Conservation (phyloP, 2,797 vertebrate species). For the Neostethus bicornis region DNA sequence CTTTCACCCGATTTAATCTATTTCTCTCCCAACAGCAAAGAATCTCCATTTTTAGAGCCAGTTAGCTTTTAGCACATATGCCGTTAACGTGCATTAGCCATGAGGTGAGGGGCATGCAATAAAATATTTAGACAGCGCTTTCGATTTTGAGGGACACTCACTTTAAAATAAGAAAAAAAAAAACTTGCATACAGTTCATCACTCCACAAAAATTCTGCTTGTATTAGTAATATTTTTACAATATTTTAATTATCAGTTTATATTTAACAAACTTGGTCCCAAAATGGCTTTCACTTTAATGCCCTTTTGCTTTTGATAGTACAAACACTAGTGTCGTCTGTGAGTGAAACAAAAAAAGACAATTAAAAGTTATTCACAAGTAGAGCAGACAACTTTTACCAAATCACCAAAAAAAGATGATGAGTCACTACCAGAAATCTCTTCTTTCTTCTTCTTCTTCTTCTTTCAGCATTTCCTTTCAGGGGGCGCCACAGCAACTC, state of each 20-base stretch:
- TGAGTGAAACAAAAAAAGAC: constrained; percentile 18
- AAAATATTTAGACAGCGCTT: constrained; percentile 28
- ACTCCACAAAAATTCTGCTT: no score
- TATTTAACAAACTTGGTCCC: neutral
- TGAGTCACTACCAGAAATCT: no score
- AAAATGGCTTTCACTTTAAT: constrained; percentile 2
- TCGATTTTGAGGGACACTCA: constrained; percentile 28
- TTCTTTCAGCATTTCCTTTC: no score
- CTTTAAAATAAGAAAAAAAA: no score
- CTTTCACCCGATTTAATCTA: constrained; percentile 5
- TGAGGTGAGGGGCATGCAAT: constrained; percentile 14
- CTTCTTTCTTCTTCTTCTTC: no score
- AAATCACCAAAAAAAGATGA: constrained; percentile 46
- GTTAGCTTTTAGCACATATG: constrained; percentile 3
- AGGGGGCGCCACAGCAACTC: no score
- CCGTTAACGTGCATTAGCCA: constrained; percentile 8
- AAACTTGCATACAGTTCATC: no score
- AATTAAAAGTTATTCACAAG: constrained; percentile 10
- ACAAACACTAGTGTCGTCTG: neutral
- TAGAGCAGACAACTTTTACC: constrained; percentile 47
- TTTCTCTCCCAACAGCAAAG: constrained; percentile 17
- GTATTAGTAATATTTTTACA: no score
- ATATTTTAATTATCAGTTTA: no score
- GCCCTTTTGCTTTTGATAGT: constrained; percentile 13
- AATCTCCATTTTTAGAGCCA: constrained; percentile 29